Evolutionary conservation across 2,888 invertebrate species (phyloP).

Genomic region (Apoda limacodes): DNA sequence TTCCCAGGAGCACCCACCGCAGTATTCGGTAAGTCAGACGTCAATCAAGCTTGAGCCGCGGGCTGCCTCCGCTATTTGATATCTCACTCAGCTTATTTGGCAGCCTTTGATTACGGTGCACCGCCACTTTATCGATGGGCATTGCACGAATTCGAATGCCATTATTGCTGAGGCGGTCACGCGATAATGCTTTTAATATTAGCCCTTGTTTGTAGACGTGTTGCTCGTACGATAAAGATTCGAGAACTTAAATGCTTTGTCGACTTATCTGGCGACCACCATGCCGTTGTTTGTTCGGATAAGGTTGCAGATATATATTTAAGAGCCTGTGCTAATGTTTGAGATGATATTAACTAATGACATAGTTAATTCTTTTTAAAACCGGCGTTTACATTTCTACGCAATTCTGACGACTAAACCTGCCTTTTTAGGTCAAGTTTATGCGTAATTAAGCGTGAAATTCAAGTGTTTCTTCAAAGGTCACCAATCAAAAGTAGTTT

Average conservation of each 20-base stretch:
- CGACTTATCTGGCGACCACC: constrained; percentile 28
- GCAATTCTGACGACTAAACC: no score
- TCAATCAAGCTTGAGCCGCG: constrained; percentile 31
- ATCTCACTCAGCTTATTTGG: constrained; percentile 45
- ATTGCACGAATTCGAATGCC: constrained; percentile 31
- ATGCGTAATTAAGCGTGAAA: no score
- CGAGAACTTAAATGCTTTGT: constrained; percentile 15
- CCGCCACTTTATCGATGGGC: constrained; percentile 25
- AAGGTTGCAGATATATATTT: constrained; percentile 28
- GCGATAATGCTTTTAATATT: constrained; percentile 24
- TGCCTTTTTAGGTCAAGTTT: no score
- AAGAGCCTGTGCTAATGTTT: constrained; percentile 36
- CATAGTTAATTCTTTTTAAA: no score
- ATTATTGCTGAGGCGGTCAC: constrained; percentile 30
- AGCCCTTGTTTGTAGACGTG: constrained; percentile 19
- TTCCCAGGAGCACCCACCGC: constrained; percentile 38
- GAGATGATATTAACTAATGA: no score
- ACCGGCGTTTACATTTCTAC: no score
- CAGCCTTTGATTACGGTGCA: constrained; percentile 33
- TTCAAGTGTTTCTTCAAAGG: no score
- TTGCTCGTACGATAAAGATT: constrained; percentile 9
- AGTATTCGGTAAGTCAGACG: constrained; percentile 45
- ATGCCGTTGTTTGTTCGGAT: constrained; percentile 34
- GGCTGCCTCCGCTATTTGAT: constrained; percentile 38
- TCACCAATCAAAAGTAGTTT: no score